Base-by-base conservation (phyloP, 2,888 invertebrate species). In the Eupithecia pulchellata region DNA sequence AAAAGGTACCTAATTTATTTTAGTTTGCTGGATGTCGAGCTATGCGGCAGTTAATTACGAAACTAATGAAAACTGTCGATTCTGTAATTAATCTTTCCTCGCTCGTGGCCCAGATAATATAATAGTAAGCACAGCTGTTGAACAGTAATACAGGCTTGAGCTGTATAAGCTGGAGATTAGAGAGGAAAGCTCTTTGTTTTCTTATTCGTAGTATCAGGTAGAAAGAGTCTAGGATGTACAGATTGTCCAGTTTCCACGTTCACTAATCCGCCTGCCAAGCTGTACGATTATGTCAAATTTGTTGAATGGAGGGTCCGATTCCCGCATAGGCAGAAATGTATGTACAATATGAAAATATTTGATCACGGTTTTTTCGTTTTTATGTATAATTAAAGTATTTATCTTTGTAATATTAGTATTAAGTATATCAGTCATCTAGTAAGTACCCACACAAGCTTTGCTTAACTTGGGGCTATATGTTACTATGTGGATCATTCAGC, bases 41-140 rank as follows among this genome's bases (percentile, higher is more conserved):
- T 88, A 86, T 86, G 87, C 85, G 82, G 86, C 87, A 88, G 92
- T 90, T 92, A 91, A 92, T 92, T 92, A 91, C 90, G 82, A 88
- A 92, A 92, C 91, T 92, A 93, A 93, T 93, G 92, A 92, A 92
- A 91, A 92, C 89, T 91, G 91, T 91, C 91, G 91, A 92, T 90
- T 90, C 86, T 79, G 88, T 89, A 89, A 93, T 93, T 92, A 92
- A 92, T 92, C 91, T 92, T 84, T 82, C 83, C 81, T 79, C 82
- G 69, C 69, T 73, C 36, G 64, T 42, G 58, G 32, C 52, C 11
- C 25, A 52, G 52, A 52, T 52, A 4, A 13, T 25, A 25, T 52
- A 25, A 52, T 52, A 52, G 52, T 47, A 47, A n/a, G 20, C 11
- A 8, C 3, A 25, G 11, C 20, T 20, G 64, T 52, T 47, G 32